Base-by-base conservation (phyloP, 2,797 vertebrate genomes). In the Ciconia nigra region DNA sequence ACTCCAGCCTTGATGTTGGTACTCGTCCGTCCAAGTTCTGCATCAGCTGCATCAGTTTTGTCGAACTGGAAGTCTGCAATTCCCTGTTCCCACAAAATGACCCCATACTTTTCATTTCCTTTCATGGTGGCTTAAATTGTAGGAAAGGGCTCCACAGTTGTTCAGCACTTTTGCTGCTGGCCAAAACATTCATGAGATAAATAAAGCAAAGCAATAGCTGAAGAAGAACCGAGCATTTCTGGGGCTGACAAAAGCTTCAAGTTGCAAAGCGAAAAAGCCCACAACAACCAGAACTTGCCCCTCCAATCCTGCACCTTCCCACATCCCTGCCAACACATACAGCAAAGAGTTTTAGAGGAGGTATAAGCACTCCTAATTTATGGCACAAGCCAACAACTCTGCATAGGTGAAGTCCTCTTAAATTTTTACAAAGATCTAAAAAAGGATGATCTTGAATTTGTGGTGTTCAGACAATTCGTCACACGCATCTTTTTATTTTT, bases 261-360 rank as follows among this genome's bases (percentile, higher is more conserved):
- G 46, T 69, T 87, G 67, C 65, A 78, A 92, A 90, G 57, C 71
- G 52, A 90, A 80, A 89, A 95, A 96, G 44, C 76, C 49, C 69
- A 66, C 76, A 89, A 84, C 61, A 93, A 80, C 17, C 28, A 66
- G 57, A 67, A 70, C 37, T 83, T 96, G 84, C 84, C 87, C 92
- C 41, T 95, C 29, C 59, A 54, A 22, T 93, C 71, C 89, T 71
- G 59, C 93, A 70, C 85, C 89, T 94, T 94, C 92, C 88, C 86
- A 95, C 93, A 85, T 65, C 92, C 69, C 82, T 96, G 93, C 83
- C 85, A 85, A 95, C 82, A 85, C 77, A 17, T 58, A 57, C 19
- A 85, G 77, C 78, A 46, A 31, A 70, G 88, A 84, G 28, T 62
- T 94, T 55, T 19, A 72, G 72, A 71, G 85, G 58, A 89, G 57